Evolutionary conservation across 2,113 vertebrate species (phyloP), one percentile per base, ranked within the genome.

Genomic region (Marmota flaviventris): DNA sequence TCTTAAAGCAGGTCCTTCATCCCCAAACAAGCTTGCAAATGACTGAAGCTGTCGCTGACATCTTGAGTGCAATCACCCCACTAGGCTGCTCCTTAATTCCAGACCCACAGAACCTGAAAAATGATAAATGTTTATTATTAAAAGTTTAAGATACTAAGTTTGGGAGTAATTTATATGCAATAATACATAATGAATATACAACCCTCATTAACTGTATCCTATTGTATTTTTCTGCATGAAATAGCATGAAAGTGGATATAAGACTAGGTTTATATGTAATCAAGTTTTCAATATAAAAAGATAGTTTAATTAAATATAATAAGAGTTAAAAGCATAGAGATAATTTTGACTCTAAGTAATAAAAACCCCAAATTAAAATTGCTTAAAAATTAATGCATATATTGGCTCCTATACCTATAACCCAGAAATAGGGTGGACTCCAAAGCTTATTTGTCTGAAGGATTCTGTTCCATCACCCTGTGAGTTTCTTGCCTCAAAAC

Each of bases 311-410:
- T 92, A 97, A 96, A 61, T 85, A 89, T 22, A 45, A 37, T 17
- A 91, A 77, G 77, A 93, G 25, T 94, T 94, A 14, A 87, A 92
- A 92, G 65, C 56, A 88, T 67, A 37, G 72, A 84, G 77, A 72
- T 70, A 20, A 51, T 95, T 88, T 96, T 82, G 17, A 34, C n/a
- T 85, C 2, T 72, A 93, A 86, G 3, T 72, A 93, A 86, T 91
- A 95, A 89, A 92, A 95, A 42, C 37, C 34, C 8, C n/a, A 45
- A 45, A 78, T 82, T 84, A 78, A 96, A 77, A 3, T 48, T 29
- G n/a, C 42, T 84, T 93, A 45, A 92, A n/a, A 4, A 89, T 89
- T 67, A 42, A 42, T 34, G 5, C 17, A 69, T 2, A 3, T 69
- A 25, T 61, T 48, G 20, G 27, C 32, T 67, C 76, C 56, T 34